phyloP scores from a whole-genome alignment of 2,888 invertebrate genomes.

The Synanthedon myopaeformis region DNA sequence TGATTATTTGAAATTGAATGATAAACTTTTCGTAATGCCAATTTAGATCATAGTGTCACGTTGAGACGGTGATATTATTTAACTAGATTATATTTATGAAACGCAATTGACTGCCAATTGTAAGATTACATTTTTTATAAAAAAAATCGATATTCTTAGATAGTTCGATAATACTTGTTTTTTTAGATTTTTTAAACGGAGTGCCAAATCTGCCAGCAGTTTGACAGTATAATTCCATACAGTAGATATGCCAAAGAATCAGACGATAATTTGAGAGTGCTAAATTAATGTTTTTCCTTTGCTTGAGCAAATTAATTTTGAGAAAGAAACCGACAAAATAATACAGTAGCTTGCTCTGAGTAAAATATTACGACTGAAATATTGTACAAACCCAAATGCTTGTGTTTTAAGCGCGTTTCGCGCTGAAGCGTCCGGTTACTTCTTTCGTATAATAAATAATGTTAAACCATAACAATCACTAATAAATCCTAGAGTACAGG shows the following conservation, averaged over 20 bases:
- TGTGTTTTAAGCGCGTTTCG: constrained; percentile 24
- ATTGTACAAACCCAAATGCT: constrained; percentile 19
- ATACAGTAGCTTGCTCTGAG: constrained; percentile 49
- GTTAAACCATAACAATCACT: constrained; percentile 44
- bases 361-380: constrained; percentile 51
- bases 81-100: constrained; percentile 48
- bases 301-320: constrained; percentile 15
- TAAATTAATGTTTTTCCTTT: constrained; percentile 1
- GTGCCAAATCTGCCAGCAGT: constrained; percentile 42
- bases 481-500: constrained; percentile 68
- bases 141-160: constrained; percentile 53
- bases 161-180: constrained; percentile 57
- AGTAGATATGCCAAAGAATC: constrained; percentile 25
- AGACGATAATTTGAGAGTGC: constrained; percentile 4
- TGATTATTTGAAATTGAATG: constrained; percentile 26
- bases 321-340: constrained; percentile 28
- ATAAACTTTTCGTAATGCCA: constrained; percentile 49
- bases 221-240: constrained; percentile 28
- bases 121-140: constrained; percentile 55
- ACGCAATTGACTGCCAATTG: constrained; percentile 69
- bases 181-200: constrained; percentile 51
- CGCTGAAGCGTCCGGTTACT: constrained; percentile 16
- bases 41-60: constrained; percentile 40
- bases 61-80: constrained; percentile 57
- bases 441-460: constrained; percentile 31